Evolutionary conservation across 2,113 vertebrate genomes (phyloP).

Genomic region (Turnix velox): DNA sequence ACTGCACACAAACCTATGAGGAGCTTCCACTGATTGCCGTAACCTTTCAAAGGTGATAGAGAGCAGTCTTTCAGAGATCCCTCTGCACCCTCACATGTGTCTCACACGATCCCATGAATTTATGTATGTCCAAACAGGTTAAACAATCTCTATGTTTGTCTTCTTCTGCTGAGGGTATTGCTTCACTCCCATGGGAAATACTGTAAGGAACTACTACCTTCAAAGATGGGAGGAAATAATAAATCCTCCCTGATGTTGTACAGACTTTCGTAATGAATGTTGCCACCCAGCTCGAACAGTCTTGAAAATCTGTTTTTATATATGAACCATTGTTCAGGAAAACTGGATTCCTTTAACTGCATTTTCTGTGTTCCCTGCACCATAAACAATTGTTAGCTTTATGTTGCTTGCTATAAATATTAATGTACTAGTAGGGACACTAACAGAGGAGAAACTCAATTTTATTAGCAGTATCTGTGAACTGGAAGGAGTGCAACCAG

Average conservation of each 20-base stretch:
- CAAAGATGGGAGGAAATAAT: constrained; percentile 21
- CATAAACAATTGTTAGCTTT: constrained; percentile 14
- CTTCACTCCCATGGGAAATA: neutral
- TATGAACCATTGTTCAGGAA: neutral
- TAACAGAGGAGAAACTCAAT: neutral
- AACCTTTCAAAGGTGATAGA: neutral
- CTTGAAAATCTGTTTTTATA: constrained; percentile 9
- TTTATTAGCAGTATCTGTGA: constrained; percentile 24
- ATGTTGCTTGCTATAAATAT: constrained; percentile 44
- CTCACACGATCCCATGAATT: neutral
- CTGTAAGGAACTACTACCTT: neutral
- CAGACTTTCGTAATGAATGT: constrained; percentile 35
- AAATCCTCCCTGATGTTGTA: constrained; percentile 1
- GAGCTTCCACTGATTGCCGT: neutral
- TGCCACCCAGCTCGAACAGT: neutral
- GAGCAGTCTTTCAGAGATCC: neutral
- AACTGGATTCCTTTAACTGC: constrained; percentile 25
- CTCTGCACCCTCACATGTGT: neutral
- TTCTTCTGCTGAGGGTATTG: neutral
- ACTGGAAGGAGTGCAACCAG: neutral
- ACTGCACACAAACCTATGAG: neutral
- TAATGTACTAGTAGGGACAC: constrained; percentile 3
- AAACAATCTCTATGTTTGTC: neutral
- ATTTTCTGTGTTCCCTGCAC: constrained; percentile 11
- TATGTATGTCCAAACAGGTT: neutral